Evolutionary conservation across 2,888 invertebrate species (phyloP), one percentile per base, ranked within the genome.

Genomic region (Bugulina stolonifera): DNA sequence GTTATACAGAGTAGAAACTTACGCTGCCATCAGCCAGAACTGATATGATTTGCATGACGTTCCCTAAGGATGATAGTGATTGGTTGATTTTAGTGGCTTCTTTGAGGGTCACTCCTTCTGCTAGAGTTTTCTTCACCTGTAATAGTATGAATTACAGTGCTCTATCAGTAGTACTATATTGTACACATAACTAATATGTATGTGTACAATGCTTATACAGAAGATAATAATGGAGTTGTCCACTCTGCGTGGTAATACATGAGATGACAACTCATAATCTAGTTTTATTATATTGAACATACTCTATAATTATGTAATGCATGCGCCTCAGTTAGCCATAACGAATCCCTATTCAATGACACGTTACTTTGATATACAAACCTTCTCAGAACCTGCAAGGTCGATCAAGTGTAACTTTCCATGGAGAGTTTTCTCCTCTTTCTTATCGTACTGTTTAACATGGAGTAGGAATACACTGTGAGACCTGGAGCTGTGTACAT

Each of bases 11-110:
- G 10, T 18, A 55, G 5, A 27, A 23, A 83, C 87, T 83, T 80
- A 88, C 88, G 80, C 97, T 97, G 79, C 98, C 99, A 85, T 99
- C 99, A 70, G 99, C 99, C 80, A 99, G 87, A 5, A 99, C 98
- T 74, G 98, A 95, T 81, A 99, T 99, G n/a, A n/a, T n/a, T n/a
- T n/a, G n/a, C n/a, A n/a, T n/a, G 64, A 99, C 99, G 85, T 99
- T 99, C 81, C 99, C 99, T 81, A 99, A 88, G 1, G 99, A 98
- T 52, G 99, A 99, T 76, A 99, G 87, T 0, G 99, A 99, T 87
- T 99, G 99, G 87, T 99, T 99, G 85, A 99, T 99, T 86, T 99
- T 99, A 87, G 99, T 99, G 5, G 99, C 99, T 87, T 99, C 99
- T 84, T 99, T 98, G 76, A 99, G 88, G 58, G 98, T 97, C 72